Conservation (phyloP, 1,140 invertebrate genomes). For the Drosophila bocki region DNA sequence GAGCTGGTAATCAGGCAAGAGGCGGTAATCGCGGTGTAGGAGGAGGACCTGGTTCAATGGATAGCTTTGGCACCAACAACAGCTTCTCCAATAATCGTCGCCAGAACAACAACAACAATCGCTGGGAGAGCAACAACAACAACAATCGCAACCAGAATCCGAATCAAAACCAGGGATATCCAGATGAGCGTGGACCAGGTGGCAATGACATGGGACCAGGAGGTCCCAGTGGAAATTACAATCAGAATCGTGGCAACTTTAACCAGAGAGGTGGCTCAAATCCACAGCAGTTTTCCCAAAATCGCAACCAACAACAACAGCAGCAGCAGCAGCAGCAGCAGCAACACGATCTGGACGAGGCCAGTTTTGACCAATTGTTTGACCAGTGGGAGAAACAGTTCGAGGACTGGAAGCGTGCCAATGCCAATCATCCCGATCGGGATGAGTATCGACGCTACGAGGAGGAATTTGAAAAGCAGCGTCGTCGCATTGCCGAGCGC, state of each 20-base stretch:
- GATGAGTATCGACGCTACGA: constrained; percentile 93
- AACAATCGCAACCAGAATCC: constrained; percentile 41
- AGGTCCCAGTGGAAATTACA: constrained; percentile 7
- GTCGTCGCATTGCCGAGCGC: constrained; percentile 90
- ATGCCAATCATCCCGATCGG: constrained; percentile 94
- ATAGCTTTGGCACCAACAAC: constrained; percentile 15
- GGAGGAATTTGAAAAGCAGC: constrained; percentile 92
- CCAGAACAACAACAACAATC: constrained; percentile 13
- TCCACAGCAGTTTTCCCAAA: constrained; percentile 16
- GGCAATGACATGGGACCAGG: neutral
- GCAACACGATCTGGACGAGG: constrained; percentile 87
- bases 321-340: constrained; percentile 10
- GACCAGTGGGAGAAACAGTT: constrained; percentile 94
- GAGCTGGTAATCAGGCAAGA: constrained; percentile 10
- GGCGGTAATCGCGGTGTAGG: neutral
- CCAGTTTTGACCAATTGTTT: constrained; percentile 92
- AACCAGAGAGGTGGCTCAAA: constrained; percentile 29
- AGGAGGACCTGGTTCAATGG: neutral
- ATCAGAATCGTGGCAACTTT: constrained; percentile 47
- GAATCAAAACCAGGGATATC: constrained; percentile 21
- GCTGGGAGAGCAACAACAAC: constrained; percentile 36
- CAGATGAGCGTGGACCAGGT: constrained; percentile 10
- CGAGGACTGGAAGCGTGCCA: constrained; percentile 93
- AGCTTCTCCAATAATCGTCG: constrained; percentile 20
- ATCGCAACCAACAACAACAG: constrained; percentile 12